Conservation (phyloP, 2,797 vertebrate genomes). For the Chrysocyon brachyurus region DNA sequence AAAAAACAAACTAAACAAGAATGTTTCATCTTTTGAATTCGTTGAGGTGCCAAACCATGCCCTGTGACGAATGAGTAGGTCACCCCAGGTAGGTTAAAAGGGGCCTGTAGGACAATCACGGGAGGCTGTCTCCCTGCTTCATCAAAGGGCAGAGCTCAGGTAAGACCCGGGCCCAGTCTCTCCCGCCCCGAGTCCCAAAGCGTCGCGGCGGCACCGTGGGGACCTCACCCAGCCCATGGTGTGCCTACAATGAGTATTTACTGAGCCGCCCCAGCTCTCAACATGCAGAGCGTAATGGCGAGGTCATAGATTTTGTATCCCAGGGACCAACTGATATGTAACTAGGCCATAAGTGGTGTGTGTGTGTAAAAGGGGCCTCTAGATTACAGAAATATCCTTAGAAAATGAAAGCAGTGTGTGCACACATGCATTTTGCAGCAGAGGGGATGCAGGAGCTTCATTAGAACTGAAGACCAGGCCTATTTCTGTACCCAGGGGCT, state of each 20-base stretch:
- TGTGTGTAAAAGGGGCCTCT: background rate
- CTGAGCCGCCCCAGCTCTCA: background rate
- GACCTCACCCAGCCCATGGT: background rate
- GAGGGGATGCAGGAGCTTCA: background rate
- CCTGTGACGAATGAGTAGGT: background rate
- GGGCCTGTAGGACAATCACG: background rate
- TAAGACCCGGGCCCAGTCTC: background rate
- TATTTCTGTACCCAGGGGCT: background rate
- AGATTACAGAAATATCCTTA: background rate
- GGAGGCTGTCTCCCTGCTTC: background rate
- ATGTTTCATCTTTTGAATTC: conserved; percentile 76
- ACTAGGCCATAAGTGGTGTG: background rate
- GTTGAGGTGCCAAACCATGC: conserved; percentile 58
- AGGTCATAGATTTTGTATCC: conserved; percentile 3
- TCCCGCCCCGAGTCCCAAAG: conserved; percentile 43
- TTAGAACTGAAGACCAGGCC: background rate
- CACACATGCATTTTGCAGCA: background rate
- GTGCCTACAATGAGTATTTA: background rate
- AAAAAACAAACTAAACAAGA: conserved; percentile 60
- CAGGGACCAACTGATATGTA: background rate
- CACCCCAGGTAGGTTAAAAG: conserved; percentile 43
- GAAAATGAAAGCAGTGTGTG: background rate
- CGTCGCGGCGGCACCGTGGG: background rate
- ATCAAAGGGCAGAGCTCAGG: background rate
- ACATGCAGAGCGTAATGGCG: background rate